Percentiles rank a stretch among this genome's conserved stretches.
These are phyloP conservation scores for Metopia argyrocephala DNA, from an alignment of 2,888 invertebrate genomes.

Conservation along the genomic window DNA sequence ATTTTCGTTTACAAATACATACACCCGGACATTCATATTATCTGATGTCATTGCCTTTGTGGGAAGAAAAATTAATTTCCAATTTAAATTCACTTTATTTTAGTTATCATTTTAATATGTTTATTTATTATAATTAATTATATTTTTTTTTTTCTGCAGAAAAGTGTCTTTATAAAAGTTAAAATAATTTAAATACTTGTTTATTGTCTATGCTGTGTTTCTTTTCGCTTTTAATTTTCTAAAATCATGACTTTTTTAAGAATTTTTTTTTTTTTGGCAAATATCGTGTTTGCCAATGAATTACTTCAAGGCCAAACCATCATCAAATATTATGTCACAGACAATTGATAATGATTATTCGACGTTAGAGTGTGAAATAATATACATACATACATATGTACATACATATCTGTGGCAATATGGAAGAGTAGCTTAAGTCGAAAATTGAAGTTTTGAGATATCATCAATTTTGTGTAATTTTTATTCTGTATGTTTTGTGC, in stretches of 20 bases:
- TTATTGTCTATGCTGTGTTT: not conserved
- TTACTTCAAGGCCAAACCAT: conserved; percentile 37
- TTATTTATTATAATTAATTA: not conserved
- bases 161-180: not conserved
- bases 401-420: too few species aligned
- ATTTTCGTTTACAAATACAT: too few species aligned
- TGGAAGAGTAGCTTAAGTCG: too few species aligned
- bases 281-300: not conserved
- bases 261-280: conserved; percentile 22
- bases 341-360: conserved; percentile 18
- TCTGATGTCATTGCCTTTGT: too few species aligned
- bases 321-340: conserved; percentile 8
- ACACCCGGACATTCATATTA: too few species aligned
- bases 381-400: too few species aligned
- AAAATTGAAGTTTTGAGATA: too few species aligned
- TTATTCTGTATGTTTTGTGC: too few species aligned
- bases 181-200: not conserved
- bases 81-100: too few species aligned
- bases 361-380: too few species aligned
- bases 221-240: not conserved
- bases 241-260: conserved; percentile 22
- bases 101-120: conserved; percentile 12
- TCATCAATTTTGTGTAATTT: too few species aligned
- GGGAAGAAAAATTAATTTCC: too few species aligned
- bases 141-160: not conserved